Evolutionary conservation across 2,888 invertebrate species (phyloP).

Genomic region (Diploptera punctata): DNA sequence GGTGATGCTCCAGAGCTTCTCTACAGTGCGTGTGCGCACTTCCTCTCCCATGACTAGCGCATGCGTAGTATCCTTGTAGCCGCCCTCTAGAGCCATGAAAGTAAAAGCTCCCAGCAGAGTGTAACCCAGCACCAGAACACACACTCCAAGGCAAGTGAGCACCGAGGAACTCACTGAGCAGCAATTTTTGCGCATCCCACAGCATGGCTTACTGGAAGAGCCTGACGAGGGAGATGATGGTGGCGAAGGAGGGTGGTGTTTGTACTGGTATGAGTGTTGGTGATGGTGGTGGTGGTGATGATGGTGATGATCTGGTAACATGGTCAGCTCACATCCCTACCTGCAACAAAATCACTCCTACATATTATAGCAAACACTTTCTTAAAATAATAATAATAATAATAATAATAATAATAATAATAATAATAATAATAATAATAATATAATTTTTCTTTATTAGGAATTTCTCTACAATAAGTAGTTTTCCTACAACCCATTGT

Average conservation of each 20-base stretch:
- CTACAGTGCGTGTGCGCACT: slow-evolving; percentile 75
- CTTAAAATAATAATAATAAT: no score
- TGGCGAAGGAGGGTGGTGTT: slow-evolving; percentile 31
- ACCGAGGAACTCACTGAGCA: slow-evolving; percentile 62
- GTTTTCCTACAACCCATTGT: no score
- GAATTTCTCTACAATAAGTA: no score
- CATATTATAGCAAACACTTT: no score
- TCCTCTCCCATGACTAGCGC: slow-evolving; percentile 57
- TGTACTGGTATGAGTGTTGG: neutral
- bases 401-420: no score
- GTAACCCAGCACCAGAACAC: slow-evolving; percentile 87
- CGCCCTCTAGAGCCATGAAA: slow-evolving; percentile 85
- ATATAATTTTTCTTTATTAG: no score
- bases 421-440: no score
- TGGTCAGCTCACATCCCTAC: no score
- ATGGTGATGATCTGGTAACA: neutral
- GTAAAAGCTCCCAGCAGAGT: slow-evolving; percentile 91
- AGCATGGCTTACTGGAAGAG: slow-evolving; percentile 26
- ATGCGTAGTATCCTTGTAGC: slow-evolving; percentile 45
- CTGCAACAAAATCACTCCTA: no score
- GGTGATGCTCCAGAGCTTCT: slow-evolving; percentile 84
- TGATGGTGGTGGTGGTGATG: slow-evolving; percentile 24
- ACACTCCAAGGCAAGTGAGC: slow-evolving; percentile 81
- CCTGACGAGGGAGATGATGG: slow-evolving; percentile 29
- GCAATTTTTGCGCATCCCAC: slow-evolving; percentile 5